Evolutionary conservation across 2,888 invertebrate genomes (phyloP).

Genomic region (Frankliniella fusca): DNA sequence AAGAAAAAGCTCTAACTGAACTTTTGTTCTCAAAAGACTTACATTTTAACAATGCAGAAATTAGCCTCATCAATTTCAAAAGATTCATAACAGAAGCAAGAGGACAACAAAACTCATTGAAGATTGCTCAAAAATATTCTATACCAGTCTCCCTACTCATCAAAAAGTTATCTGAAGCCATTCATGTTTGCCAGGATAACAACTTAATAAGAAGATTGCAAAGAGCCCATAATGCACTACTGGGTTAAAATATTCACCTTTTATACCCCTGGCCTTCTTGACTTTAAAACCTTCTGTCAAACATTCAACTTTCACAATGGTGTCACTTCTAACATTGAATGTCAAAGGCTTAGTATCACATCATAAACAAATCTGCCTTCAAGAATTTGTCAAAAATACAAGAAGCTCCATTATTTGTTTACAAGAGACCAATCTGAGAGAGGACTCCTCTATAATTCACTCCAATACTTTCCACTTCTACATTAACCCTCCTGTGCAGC

Average conservation of each 20-base stretch:
- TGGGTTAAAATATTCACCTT: too few relatives aligned
- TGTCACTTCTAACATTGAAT: neutral
- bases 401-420: neutral
- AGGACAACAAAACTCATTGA: too few relatives aligned
- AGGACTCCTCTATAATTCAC: neutral
- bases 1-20: too few relatives aligned
- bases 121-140: too few relatives aligned
- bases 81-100: too few relatives aligned
- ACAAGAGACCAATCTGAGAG: neutral
- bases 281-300: too few relatives aligned
- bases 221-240: neutral
- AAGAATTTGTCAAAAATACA: neutral
- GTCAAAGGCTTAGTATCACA: neutral
- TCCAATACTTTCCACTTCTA: neutral
- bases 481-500: neutral
- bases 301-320: neutral
- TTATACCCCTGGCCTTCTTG: too few relatives aligned
- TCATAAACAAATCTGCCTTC: neutral
- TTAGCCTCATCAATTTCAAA: too few relatives aligned
- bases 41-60: too few relatives aligned
- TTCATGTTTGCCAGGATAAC: neutral
- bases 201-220: neutral
- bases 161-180: too few relatives aligned
- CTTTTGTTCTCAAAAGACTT: too few relatives aligned
- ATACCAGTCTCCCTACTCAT: too few relatives aligned